phyloP scores from a whole-genome alignment of 2,888 invertebrate genomes.

The Sialis fuliginosa region DNA sequence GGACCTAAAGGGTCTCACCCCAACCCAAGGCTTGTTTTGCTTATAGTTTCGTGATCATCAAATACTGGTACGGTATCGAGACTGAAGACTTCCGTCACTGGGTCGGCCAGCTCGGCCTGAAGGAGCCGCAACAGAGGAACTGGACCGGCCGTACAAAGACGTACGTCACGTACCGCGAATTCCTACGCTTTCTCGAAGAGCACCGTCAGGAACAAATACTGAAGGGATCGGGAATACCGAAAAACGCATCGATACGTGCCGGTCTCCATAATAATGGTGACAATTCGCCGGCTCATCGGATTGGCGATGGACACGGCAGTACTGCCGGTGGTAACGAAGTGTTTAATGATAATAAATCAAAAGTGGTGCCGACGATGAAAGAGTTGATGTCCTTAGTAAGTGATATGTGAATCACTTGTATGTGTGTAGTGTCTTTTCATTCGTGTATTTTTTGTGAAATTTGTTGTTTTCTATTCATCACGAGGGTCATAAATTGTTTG shows the following conservation, averaged over 20 bases:
- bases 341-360: constrained; percentile 19
- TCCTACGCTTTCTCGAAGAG: constrained; percentile 44
- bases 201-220: constrained; percentile 31
- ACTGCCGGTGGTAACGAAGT: constrained; percentile 28
- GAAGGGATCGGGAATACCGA: constrained; percentile 21
- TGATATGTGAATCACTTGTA: constrained; percentile 16
- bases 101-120: constrained; percentile 47
- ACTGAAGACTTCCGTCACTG: constrained; percentile 54
- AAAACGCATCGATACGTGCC: constrained; percentile 7
- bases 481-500: too few relatives aligned
- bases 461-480: too few relatives aligned
- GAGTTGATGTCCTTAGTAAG: constrained; percentile 29
- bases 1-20: too few relatives aligned
- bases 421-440: too few relatives aligned
- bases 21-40: too few relatives aligned
- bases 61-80: constrained; percentile 57
- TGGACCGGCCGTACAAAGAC: constrained; percentile 51
- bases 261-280: constrained; percentile 8
- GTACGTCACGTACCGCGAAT: constrained; percentile 51
- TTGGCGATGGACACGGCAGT: background rate
- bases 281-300: constrained; percentile 1
- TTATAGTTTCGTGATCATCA: constrained; percentile 54
- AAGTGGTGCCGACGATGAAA: constrained; percentile 31
- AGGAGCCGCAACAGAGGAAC: constrained; percentile 53
- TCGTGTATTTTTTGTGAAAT: too few relatives aligned